Conservation (phyloP, 2,797 vertebrate genomes). For the Graptemys geographica region DNA sequence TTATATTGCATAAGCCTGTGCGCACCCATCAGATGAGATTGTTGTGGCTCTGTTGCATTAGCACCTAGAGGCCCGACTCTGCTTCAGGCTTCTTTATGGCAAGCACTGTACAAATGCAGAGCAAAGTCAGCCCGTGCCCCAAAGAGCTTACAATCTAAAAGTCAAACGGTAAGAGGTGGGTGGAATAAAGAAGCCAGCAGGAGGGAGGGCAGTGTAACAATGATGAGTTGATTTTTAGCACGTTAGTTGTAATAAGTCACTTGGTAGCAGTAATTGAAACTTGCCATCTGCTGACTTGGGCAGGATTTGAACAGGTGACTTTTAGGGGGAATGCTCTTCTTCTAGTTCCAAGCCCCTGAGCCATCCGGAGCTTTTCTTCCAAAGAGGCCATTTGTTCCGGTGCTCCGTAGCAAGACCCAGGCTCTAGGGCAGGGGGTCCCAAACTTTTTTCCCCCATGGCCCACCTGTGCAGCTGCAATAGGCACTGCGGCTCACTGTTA, state of each 20-base stretch:
- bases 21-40: neutral
- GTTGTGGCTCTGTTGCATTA: neutral
- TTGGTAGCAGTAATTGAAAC: neutral
- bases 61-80: neutral
- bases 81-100: neutral
- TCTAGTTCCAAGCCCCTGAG: neutral
- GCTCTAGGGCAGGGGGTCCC: neutral
- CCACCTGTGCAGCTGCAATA: neutral
- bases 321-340: neutral
- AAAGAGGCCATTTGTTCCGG: neutral
- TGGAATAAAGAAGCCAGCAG: neutral
- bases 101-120: neutral
- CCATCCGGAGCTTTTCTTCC: neutral
- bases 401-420: neutral
- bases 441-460: neutral
- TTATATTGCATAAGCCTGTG: fast-evolving
- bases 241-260: neutral
- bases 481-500: too few species aligned
- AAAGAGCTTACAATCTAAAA: neutral
- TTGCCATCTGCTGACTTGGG: neutral
- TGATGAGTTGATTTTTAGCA: neutral
- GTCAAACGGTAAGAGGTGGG: neutral
- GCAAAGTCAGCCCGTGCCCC: neutral
- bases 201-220: fast-evolving
- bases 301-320: neutral